Evolutionary conservation across 2,797 vertebrate genomes (phyloP), one percentile per base, ranked within the genome.

Genomic region (Smutsia temminckii): DNA sequence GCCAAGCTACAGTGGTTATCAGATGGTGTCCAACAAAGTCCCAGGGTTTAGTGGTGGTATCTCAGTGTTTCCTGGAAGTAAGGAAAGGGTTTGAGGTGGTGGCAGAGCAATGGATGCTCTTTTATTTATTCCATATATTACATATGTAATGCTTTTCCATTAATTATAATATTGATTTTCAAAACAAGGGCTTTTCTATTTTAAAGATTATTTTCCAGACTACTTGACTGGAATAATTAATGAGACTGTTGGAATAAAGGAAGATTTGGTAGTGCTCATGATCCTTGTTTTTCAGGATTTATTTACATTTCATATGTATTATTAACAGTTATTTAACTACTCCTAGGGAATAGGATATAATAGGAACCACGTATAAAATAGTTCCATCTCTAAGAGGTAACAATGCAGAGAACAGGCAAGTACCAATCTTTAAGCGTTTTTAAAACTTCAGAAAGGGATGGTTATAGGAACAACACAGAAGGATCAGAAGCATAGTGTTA

Each of bases 121-220:
- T 87, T 37, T 61, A 75, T 42, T 4, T 53, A 9, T 40, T 74
- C 17, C 34, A 29, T 68, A 27, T 79, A 14, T n/a, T 93, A 49
- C 27, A 75, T 66, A 32, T 25, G 21, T 59, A 81, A 57, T 49
- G 5, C 2, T 71, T 81, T 64, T 68, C 53, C 16, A 89, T 63
- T 93, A 61, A 34, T 32, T 64, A 53, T 32, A 57, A 55, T 88
- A 25, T 85, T 81, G 85, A 51, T 86, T 94, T 94, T 87, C 3
- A 6, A 89, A 78, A 74, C 12, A 68, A 80, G 32, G 1, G 1
- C 51, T 51, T 61, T 92, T 4, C 0, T 18, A 69, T 63, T 69
- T 75, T 40, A 83, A 69, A 92, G 61, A 79, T 0, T 8, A 49
- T 37, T 79, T 79, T 57, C 29, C 6, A 81, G 81, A 74, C 16